These are phyloP conservation scores for Numida meleagris DNA, from an alignment of 2,113 vertebrate genomes.

Conservation along the genomic window DNA sequence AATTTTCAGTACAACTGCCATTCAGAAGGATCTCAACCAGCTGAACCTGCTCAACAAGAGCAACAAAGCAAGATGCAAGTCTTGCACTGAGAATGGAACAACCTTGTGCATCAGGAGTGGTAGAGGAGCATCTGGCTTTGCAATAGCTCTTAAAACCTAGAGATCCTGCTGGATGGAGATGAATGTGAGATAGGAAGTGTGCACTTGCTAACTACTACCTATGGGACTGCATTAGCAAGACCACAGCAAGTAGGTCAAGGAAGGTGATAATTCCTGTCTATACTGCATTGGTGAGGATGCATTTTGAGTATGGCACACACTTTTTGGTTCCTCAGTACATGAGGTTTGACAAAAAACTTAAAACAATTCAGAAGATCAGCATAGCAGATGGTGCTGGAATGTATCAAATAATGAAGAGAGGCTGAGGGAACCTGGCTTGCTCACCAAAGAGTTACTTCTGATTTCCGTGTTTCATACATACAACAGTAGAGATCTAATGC, in stretches of 20 bases:
- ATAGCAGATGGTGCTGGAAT: neutral
- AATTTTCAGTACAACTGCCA: neutral
- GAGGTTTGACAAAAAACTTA: neutral
- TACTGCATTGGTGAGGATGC: neutral
- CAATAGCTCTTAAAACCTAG: neutral
- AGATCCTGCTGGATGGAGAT: neutral
- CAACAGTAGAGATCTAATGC: neutral
- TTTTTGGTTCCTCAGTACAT: neutral
- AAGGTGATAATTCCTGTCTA: neutral
- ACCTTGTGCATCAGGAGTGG: fast-evolving
- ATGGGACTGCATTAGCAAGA: neutral
- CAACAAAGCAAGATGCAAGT: neutral
- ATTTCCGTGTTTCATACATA: neutral
- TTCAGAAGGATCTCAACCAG: neutral
- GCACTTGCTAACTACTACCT: neutral
- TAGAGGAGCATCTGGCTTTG: neutral
- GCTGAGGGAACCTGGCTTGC: neutral
- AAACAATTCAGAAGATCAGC: neutral
- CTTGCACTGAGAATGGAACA: neutral
- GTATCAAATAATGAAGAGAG: neutral
- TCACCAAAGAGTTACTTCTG: neutral
- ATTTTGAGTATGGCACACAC: neutral
- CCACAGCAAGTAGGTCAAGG: neutral
- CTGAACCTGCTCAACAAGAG: neutral
- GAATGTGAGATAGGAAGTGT: neutral